These are phyloP conservation scores for Ridgeia piscesae DNA, from an alignment of 1,140 invertebrate genomes.

Conservation along the genomic window DNA sequence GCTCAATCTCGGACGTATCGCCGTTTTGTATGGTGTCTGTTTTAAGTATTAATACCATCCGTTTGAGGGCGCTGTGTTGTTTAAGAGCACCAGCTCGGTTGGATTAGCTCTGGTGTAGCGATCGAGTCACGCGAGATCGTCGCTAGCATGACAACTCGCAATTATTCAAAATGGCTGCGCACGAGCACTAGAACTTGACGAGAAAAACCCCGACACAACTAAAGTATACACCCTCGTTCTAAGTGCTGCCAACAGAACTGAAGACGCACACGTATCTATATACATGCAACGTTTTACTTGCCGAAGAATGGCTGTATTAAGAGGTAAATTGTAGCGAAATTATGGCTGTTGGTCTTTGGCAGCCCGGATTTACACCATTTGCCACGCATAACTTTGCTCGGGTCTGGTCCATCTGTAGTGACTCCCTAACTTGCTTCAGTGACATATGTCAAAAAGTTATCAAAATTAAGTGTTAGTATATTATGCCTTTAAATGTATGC, in stretches of 20 bases:
- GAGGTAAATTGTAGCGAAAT: background rate
- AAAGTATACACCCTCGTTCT: background rate
- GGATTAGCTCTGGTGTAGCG: too few relatives aligned
- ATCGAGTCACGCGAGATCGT: constrained; percentile 3
- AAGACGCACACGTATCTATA: background rate
- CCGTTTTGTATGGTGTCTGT: too few relatives aligned
- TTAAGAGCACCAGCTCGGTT: too few relatives aligned
- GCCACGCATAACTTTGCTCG: background rate
- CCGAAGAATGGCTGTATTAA: background rate
- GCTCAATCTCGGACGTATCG: too few relatives aligned
- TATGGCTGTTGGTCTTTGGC: background rate
- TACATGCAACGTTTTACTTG: background rate
- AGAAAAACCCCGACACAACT: background rate
- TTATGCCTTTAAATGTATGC: background rate
- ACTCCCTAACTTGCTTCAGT: background rate
- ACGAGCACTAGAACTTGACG: background rate
- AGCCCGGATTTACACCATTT: background rate
- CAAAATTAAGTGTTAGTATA: background rate
- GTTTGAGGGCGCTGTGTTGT: too few relatives aligned
- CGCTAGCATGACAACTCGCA: background rate
- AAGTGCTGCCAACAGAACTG: background rate
- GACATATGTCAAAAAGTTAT: background rate
- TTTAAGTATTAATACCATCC: too few relatives aligned
- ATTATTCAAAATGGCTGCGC: constrained; percentile 5
- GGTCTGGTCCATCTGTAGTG: background rate